Conservation (phyloP, 2,888 invertebrate species). For the Drosophila dives region DNA sequence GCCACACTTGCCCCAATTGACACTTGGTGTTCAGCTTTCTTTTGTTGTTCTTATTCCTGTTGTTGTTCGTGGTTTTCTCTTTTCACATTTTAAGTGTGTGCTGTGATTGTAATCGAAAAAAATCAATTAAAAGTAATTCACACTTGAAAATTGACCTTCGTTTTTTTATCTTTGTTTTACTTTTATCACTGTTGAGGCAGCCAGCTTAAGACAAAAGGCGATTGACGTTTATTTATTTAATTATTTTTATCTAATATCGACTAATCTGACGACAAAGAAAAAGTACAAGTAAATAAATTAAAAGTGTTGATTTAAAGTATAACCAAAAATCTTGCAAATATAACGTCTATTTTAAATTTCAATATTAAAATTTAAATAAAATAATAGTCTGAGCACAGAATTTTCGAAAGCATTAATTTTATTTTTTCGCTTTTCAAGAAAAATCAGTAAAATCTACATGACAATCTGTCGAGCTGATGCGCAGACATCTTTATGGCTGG, state of each 20-base stretch:
- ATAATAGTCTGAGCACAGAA: background rate
- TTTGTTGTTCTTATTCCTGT: conserved; percentile 8
- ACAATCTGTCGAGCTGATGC: background rate
- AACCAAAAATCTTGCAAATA: too few species aligned
- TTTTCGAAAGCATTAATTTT: background rate
- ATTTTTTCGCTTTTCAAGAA: background rate
- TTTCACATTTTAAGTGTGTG: conserved; percentile 45
- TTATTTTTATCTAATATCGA: background rate
- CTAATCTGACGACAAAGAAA: background rate
- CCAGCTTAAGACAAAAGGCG: background rate
- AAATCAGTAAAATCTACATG: background rate
- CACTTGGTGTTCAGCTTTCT: conserved; percentile 7
- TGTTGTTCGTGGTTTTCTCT: conserved; percentile 14
- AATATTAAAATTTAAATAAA: background rate
- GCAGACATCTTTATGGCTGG: conserved; percentile 31
- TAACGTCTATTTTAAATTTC: too few species aligned
- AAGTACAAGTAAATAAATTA: background rate
- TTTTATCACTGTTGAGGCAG: background rate
- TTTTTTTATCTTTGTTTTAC: background rate
- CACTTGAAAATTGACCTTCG: conserved; percentile 30
- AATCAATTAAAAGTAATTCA: conserved; percentile 30
- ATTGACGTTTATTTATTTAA: background rate
- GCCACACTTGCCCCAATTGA: conserved; percentile 5
- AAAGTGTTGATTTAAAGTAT: background rate
- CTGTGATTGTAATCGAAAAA: conserved; percentile 18